Percentiles rank a stretch among this genome's conserved stretches.
These are phyloP conservation scores for Agriopis marginaria DNA, from an alignment of 2,888 invertebrate species.

Conservation along the genomic window DNA sequence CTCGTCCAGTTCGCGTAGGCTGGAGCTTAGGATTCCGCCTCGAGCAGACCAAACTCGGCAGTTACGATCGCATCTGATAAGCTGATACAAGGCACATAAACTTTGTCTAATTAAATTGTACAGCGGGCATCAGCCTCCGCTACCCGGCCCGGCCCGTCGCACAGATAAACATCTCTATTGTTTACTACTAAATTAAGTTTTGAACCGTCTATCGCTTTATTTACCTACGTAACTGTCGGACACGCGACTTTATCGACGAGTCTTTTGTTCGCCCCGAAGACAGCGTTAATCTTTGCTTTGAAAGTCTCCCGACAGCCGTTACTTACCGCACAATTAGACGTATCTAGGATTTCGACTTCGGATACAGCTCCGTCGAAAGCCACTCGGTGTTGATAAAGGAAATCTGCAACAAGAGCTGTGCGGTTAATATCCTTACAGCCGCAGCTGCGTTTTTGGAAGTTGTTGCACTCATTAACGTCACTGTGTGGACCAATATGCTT, in stretches of 20 bases:
- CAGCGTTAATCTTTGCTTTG: conserved; percentile 37
- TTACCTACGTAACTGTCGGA: conserved; percentile 54
- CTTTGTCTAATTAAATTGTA: conserved; percentile 83
- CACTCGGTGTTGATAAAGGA: conserved; percentile 92
- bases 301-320: conserved; percentile 40
- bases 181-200: conserved; percentile 79
- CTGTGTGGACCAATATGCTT: conserved; percentile 16
- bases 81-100: conserved; percentile 73
- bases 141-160: conserved; percentile 51
- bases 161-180: conserved; percentile 83
- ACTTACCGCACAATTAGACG: conserved; percentile 93
- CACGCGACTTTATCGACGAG: conserved; percentile 24
- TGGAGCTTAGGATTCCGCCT: conserved; percentile 59
- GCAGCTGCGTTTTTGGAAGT: conserved; percentile 22
- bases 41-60: conserved; percentile 55
- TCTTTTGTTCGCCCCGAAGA: conserved; percentile 40
- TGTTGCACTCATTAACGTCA: conserved; percentile 31
- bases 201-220: conserved; percentile 70
- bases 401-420: conserved; percentile 88
- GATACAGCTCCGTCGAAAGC: conserved; percentile 92
- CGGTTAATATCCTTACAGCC: conserved; percentile 38
- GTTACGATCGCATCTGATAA: conserved; percentile 72
- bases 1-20: conserved; percentile 57
- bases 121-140: conserved; percentile 71
- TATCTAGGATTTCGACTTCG: conserved; percentile 93